Base-by-base conservation (phyloP, 1,140 invertebrate genomes). In the Halictus rubicundus region DNA sequence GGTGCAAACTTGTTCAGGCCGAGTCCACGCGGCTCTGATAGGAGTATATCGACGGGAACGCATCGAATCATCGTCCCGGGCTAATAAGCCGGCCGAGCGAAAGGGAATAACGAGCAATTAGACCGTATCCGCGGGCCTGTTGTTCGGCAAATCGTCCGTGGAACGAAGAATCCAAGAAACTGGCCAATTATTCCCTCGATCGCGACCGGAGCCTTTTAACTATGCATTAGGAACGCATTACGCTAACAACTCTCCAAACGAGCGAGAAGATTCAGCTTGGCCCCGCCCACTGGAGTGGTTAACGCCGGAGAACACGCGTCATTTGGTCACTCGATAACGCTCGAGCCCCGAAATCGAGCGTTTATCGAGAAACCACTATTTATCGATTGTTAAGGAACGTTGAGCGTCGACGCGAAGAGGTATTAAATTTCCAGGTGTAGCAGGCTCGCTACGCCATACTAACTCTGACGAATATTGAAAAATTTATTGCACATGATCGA, bases 91-190 rank as follows among this genome's bases (percentile, higher is more conserved):
- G 49, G 21, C 21, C 37, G 8, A n/a, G 19, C 21, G 63, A 14
- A 57, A 59, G 46, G 46, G 23, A 66, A 57, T 75, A 75, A 75
- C 72, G 49, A 75, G 32, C 72, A 75, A 66, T 75, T 59, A 42
- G 54, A n/a, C 9, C n/a, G 54, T n/a, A 57, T 57, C 54, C n/a
- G 19, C 54, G 21, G 0, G 19, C 54, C 19, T 57, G 54, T 57
- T 57, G 54, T 21, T n/a, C 54, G 54, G 9, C 8, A 57, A n/a
- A 57, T 57, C 54, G 54, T n/a, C 49, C 54, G 54, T 21, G 21
- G n/a, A 57, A n/a, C 54, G 54, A 57, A 57, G 54, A 57, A 52
- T 21, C 5, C 49, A 21, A n/a, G 54, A n/a, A n/a, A 57, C 19
- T 8, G 54, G n/a, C 8, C 19, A 57, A 57, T 57, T 21, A 57